Base-by-base conservation (phyloP, 2,888 invertebrate genomes). In the Drosophila bunnanda region DNA sequence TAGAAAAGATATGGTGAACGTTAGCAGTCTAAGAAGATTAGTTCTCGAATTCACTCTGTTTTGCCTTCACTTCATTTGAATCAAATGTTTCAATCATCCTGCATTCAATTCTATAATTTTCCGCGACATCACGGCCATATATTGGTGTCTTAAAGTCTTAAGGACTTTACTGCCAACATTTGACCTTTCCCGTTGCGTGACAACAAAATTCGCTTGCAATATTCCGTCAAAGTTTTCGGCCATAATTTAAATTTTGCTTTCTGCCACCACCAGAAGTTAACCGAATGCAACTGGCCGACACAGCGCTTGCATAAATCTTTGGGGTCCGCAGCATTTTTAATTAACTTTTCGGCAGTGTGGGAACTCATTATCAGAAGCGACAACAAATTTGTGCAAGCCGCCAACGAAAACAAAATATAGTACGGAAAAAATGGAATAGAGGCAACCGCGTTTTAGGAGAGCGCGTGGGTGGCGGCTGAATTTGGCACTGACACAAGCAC, bases 251-350 rank as follows among this genome's bases (percentile, higher is more conserved):
- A 55, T 58, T 58, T 10, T 1, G 50, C 15, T 53, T 44, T 43
- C 53, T 41, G 39, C 13, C 20, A 25, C 12, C 15, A 17, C 15
- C 34, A 13, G 39, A 55, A 22, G 44, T 38, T 25, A 48, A 28
- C 20, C 54, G 44, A 48, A 38, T 54, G 36, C 57, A 56, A 65
- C 67, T 70, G 73, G n/a, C 28, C 32, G 59, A 17, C 34, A 34
- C 56, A 55, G 22, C 43, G 78, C 70, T 78, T 69, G 60, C 76
- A 80, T 78, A 78, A 76, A 70, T 81, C 82, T 79, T 58, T 34
- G 32, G 34, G 57, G 30, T 36, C 22, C 20, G 67, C 20, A 67
- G 83, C 78, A 76, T 61, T 86, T 82, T 69, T 71, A 80, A 82
- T 82, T 80, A 86, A 56, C 44, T 54, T 61, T 48, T 13, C 15